Evolutionary conservation across 2,888 invertebrate genomes (phyloP), one percentile per base, ranked within the genome.

Genomic region (Tinea pellionella): DNA sequence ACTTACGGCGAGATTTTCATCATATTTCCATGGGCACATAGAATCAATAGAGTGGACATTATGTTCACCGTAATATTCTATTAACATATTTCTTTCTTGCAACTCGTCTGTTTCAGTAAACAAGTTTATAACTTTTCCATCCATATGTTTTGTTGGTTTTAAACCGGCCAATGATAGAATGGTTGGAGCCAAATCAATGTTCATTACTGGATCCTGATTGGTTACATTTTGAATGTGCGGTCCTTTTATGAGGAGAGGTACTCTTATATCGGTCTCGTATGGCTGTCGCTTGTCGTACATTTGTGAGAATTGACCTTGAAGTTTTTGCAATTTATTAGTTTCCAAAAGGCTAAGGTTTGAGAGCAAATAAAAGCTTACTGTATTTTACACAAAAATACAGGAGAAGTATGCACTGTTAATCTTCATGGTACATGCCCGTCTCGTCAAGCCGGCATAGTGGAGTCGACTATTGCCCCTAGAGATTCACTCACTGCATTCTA

Each of bases 271-370:
- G 0, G 95, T 92, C 73, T 97, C 96, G 77, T 97, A 97, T 0
- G 95, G 94, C 69, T 96, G 96, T 1, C 97, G 88, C 72, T 97
- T 97, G 78, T 97, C 97, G 81, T 92, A 92, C 0, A 96, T 93
- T 81, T 95, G 91, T 1, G 94, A 91, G 78, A 96, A 96, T 82
- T 97, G 96, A 11, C 96, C 96, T 94, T 73, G 3, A 70, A 69
- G 24, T 24, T 24, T n/a, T n/a, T n/a, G n/a, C n/a, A n/a, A 42
- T 42, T 42, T 42, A 42, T 9, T 4, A 42, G n/a, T n/a, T 9
- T 12, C 3, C 19, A n/a, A n/a, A n/a, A n/a, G n/a, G n/a, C n/a
- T n/a, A n/a, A n/a, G n/a, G n/a, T n/a, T n/a, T n/a, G n/a, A n/a
- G 63, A 60, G 18, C 47, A 43, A 24, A 13, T 16, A 4, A 61